A percentile compares a stretch with the other conserved stretches of the same genome.
These are phyloP conservation scores for Oryzias dopingdopingensis DNA, from an alignment of 2,797 vertebrate genomes.

Conservation along the genomic window DNA sequence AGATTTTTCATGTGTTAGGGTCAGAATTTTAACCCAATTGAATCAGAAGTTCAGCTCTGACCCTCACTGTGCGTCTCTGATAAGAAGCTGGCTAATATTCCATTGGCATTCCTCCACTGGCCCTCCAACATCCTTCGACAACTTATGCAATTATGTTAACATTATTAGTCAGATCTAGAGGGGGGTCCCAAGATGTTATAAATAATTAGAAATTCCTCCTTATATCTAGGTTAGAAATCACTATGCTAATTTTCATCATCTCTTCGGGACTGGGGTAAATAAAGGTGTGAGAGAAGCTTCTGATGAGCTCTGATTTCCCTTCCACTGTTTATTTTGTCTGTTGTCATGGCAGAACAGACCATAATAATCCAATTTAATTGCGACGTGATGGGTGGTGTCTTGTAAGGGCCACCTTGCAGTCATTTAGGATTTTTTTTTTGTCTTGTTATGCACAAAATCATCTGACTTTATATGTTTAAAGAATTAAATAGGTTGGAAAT, in stretches of 20 bases:
- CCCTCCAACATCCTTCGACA: constrained; percentile 73
- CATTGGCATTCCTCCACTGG: constrained; percentile 51
- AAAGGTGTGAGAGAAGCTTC: constrained; percentile 78
- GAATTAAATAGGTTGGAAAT: constrained; percentile 5
- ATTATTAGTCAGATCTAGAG: constrained; percentile 83
- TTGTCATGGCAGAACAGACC: constrained; percentile 74
- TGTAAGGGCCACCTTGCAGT: constrained; percentile 44
- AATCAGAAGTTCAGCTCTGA: constrained; percentile 27
- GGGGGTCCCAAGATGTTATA: constrained; percentile 82
- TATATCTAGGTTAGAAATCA: constrained; percentile 84
- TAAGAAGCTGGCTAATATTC: constrained; percentile 63
- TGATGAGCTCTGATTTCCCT: constrained; percentile 79
- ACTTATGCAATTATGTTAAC: constrained; percentile 85
- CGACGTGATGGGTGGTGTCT: constrained; percentile 60
- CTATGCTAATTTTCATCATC: constrained; percentile 79
- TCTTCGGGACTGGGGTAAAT: constrained; percentile 81
- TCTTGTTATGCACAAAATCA: constrained; percentile 38
- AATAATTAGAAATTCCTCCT: constrained; percentile 84
- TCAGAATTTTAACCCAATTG: too few species aligned
- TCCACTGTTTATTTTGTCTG: constrained; percentile 74
- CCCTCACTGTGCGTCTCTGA: constrained; percentile 42
- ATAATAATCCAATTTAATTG: constrained; percentile 74
- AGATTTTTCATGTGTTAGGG: too few species aligned
- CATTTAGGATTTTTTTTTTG: constrained; percentile 38
- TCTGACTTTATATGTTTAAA: constrained; percentile 28